These are phyloP conservation scores for Apis laboriosa DNA, from an alignment of 1,140 invertebrate species.

Conservation along the genomic window DNA sequence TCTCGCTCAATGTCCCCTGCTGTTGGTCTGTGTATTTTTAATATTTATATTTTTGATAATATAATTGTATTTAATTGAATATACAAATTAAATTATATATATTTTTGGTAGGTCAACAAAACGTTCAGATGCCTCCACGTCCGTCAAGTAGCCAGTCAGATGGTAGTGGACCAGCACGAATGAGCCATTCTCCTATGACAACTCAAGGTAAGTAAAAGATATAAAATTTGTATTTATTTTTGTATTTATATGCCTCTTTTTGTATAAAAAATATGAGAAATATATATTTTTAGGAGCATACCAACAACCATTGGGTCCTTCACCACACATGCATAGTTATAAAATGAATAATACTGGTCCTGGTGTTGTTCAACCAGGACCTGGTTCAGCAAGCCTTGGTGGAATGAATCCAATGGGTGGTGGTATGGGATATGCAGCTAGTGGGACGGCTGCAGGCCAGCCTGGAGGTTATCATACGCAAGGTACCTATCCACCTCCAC, in stretches of 20 bases:
- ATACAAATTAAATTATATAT: background rate
- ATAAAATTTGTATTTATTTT: background rate
- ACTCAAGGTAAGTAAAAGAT: constrained; percentile 82
- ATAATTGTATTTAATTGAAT: background rate
- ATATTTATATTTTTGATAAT: background rate
- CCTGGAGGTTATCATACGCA: constrained; percentile 78
- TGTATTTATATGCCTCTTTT: background rate
- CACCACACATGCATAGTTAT: constrained; percentile 83
- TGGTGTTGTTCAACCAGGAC: constrained; percentile 76
- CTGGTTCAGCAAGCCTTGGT: constrained; percentile 73
- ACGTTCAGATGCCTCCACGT: constrained; percentile 94
- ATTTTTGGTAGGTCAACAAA: constrained; percentile 88
- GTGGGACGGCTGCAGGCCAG: constrained; percentile 77
- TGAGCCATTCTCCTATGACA: constrained; percentile 89
- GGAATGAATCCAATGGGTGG: constrained; percentile 76
- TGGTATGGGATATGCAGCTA: constrained; percentile 76
- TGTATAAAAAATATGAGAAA: background rate
- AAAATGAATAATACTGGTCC: constrained; percentile 81
- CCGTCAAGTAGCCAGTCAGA: constrained; percentile 95
- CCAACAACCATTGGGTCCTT: constrained; percentile 84
- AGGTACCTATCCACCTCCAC: constrained; percentile 76
- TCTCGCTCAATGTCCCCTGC: constrained; percentile 97
- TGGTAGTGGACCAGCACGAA: constrained; percentile 86
- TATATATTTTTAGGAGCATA: constrained; percentile 78
- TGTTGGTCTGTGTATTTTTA: constrained; percentile 87